A percentile compares a stretch with the other conserved stretches of the same genome.
These are phyloP conservation scores for Pachyseris speciosa DNA, from an alignment of 64 coral and sea anemone genomes.

Conservation along the genomic window DNA sequence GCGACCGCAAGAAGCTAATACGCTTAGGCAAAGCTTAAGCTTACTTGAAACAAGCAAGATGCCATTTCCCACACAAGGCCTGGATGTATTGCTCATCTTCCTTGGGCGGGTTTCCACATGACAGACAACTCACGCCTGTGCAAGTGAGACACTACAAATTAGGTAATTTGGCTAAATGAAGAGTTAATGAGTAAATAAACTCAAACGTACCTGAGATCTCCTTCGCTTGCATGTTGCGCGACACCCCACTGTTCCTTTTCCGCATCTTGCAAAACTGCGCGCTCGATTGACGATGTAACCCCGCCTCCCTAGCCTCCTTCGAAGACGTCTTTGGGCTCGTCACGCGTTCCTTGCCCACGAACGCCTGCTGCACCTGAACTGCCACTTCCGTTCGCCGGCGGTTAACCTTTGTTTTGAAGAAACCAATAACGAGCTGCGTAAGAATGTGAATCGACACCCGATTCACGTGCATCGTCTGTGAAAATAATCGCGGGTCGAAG, in stretches of 20 bases:
- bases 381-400: too few relatives aligned
- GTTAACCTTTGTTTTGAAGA: too few relatives aligned
- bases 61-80: constrained; percentile 30
- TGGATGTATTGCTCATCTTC: not conserved
- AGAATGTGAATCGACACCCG: too few relatives aligned
- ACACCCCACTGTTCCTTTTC: not conserved
- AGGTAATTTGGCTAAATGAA: not conserved
- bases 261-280: not conserved
- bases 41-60: constrained; percentile 18
- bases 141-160: not conserved
- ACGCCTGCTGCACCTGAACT: too few relatives aligned
- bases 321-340: too few relatives aligned
- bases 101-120: not conserved
- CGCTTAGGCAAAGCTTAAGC: not conserved
- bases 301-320: too few relatives aligned
- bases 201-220: not conserved
- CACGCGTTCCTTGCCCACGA: too few relatives aligned
- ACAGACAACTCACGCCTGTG: not conserved
- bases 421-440: too few relatives aligned
- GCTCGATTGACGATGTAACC: too few relatives aligned
- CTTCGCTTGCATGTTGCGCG: not conserved
- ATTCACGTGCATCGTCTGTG: too few relatives aligned
- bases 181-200: not conserved
- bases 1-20: not conserved
- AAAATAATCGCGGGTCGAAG: too few relatives aligned